Evolutionary conservation across 2,888 invertebrate genomes (phyloP).

Genomic region (Notodonta dromedarius): DNA sequence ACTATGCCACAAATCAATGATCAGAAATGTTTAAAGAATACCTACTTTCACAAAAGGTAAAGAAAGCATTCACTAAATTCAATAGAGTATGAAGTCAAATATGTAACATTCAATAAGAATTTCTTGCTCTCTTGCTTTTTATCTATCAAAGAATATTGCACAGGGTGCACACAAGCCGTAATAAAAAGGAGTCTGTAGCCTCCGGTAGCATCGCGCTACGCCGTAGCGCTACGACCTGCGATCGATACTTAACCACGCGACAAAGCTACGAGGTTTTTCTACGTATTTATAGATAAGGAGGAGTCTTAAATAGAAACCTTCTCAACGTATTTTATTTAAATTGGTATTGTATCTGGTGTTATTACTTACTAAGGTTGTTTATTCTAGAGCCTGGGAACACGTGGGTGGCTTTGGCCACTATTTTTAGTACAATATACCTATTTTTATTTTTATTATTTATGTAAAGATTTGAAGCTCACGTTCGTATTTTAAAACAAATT

Average conservation of each 20-base stretch:
- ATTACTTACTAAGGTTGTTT: no score
- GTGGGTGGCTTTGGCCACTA: no score
- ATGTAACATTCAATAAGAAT: no score
- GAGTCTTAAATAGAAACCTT: no score
- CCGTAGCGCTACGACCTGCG: constrained; percentile 68
- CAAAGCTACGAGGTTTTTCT: constrained; percentile 71
- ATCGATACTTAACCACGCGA: constrained; percentile 78
- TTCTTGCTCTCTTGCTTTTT: background rate
- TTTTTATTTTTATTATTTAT: background rate
- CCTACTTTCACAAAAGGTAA: background rate
- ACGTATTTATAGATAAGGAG: constrained; percentile 26
- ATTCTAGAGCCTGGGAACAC: no score
- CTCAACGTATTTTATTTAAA: no score
- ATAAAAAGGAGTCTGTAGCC: constrained; percentile 61
- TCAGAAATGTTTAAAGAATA: no score
- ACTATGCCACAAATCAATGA: no score
- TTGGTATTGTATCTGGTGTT: no score
- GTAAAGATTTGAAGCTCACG: no score
- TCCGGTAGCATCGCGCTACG: constrained; percentile 62
- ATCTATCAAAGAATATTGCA: constrained; percentile 5
- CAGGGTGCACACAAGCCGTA: constrained; percentile 31
- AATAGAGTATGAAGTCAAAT: no score
- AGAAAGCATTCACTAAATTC: background rate
- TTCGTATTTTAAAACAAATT: no score
- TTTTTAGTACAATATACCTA: background rate